Evolutionary conservation across 2,797 vertebrate species (phyloP), one percentile per base, ranked within the genome.

Genomic region (Phylloscopus collybita): DNA sequence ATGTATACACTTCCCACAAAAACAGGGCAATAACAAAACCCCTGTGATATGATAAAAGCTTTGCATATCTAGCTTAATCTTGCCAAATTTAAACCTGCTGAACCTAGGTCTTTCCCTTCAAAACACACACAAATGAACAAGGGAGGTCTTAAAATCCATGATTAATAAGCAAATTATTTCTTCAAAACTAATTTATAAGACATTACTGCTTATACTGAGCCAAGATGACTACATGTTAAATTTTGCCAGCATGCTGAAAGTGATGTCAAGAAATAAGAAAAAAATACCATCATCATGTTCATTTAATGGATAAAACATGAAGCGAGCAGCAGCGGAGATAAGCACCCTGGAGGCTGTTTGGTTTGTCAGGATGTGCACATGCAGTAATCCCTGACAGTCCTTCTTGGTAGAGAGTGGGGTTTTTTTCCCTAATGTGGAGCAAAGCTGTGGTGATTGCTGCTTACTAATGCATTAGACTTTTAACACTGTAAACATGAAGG

Each of bases 101-200:
- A 97, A 97, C 50, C 65, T 74, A 93, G 74, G 90, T 84, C 79
- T 83, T 93, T 87, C 56, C 90, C 88, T 95, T 92, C 72, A 94
- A 94, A 97, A 84, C 50, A 91, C 61, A 95, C 53, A 38, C 70
- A 93, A 69, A 69, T 64, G 84, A 97, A 80, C 64, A 91, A 86
- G 54, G 32, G 61, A 94, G 34, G 15, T 20, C 86, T 92, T 92
- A 19, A 75, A 83, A 96, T 90, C 78, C 64, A 70, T 30, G 34
- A 96, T 96, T 96, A 97, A 93, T 89, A 92, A 81, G 81, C 88
- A 96, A 96, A 97, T 87, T 82, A 96, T 95, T 97, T 97, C 72
- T 96, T 97, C 93, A 92, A 94, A 96, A 80, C 57, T 94, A 95
- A 97, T 97, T 95, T 96, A 64, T 92, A 76, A 92, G 75, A 95